phyloP scores from a whole-genome alignment of 2,113 vertebrate genomes.

The Mohoua ochrocephala region DNA sequence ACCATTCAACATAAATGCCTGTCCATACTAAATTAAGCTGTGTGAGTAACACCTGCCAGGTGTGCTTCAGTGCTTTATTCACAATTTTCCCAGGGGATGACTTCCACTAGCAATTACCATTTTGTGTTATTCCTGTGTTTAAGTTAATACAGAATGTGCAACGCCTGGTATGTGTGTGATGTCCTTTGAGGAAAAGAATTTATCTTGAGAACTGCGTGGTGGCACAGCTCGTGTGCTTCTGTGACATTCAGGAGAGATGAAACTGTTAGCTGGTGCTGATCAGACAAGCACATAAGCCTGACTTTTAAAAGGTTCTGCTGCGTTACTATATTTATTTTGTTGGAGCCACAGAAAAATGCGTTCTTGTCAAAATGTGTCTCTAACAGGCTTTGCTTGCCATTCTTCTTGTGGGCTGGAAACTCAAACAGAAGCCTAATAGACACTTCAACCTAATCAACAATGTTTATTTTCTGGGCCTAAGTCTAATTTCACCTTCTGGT shows the following conservation, averaged over 20 bases:
- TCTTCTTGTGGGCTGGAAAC: background rate
- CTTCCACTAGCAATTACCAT: background rate
- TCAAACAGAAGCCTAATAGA: slow-evolving; percentile 17
- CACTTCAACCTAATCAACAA: background rate
- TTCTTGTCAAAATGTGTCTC: slow-evolving; percentile 47
- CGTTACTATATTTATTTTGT: slow-evolving; percentile 23
- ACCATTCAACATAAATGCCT: background rate
- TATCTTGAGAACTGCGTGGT: background rate
- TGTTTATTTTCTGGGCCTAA: background rate
- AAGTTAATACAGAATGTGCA: background rate
- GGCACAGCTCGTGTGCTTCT: background rate
- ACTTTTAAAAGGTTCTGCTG: slow-evolving; percentile 40
- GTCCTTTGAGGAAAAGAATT: slow-evolving; percentile 6
- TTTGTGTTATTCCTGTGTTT: background rate
- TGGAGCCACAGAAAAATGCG: background rate
- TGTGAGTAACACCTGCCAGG: background rate
- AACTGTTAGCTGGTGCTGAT: slow-evolving; percentile 12
- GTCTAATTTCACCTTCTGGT: background rate
- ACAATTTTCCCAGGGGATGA: background rate
- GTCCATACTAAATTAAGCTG: background rate
- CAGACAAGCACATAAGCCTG: slow-evolving; percentile 22
- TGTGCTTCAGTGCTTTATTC: background rate
- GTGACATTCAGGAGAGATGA: slow-evolving; percentile 31
- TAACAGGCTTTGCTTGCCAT: slow-evolving; percentile 9
- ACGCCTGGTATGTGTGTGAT: background rate